Percentiles rank a stretch among this genome's conserved stretches.
Evolutionary conservation across 2,888 invertebrate genomes (phyloP).

Genomic region (Meliscaeva auricollis): DNA sequence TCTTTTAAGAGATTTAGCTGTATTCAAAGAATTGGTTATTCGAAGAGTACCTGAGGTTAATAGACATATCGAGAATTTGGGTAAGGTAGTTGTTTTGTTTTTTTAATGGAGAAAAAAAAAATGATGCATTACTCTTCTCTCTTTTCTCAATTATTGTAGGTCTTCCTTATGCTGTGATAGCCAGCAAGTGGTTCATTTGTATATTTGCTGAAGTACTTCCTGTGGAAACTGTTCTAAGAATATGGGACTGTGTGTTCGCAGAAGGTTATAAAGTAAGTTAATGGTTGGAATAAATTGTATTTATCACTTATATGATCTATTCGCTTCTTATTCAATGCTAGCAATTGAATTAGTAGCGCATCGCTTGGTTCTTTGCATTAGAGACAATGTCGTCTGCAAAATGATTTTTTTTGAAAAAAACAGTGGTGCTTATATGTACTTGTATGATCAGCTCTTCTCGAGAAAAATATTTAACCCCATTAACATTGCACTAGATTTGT

Average conservation of each 20-base stretch:
- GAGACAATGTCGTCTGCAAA: too few species aligned
- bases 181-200: constrained; percentile 98
- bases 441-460: too few species aligned
- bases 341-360: too few species aligned
- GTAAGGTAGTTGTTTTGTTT: constrained; percentile 83
- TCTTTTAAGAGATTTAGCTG: constrained; percentile 94
- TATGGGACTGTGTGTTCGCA: constrained; percentile 98
- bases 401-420: too few species aligned
- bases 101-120: background rate
- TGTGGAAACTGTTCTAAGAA: constrained; percentile 95
- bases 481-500: too few species aligned
- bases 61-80: constrained; percentile 91
- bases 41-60: constrained; percentile 92
- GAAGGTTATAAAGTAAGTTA: constrained; percentile 91
- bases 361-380: too few species aligned
- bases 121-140: background rate
- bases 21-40: constrained; percentile 94
- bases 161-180: constrained; percentile 95
- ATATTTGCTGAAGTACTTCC: constrained; percentile 97
- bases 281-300: too few species aligned
- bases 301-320: too few species aligned
- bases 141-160: constrained; percentile 85
- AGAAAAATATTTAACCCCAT: too few species aligned
- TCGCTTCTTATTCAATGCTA: too few species aligned
- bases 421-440: too few species aligned